These are phyloP conservation scores for Acanthisitta chloris DNA, from an alignment of 2,113 vertebrate species.

Conservation along the genomic window DNA sequence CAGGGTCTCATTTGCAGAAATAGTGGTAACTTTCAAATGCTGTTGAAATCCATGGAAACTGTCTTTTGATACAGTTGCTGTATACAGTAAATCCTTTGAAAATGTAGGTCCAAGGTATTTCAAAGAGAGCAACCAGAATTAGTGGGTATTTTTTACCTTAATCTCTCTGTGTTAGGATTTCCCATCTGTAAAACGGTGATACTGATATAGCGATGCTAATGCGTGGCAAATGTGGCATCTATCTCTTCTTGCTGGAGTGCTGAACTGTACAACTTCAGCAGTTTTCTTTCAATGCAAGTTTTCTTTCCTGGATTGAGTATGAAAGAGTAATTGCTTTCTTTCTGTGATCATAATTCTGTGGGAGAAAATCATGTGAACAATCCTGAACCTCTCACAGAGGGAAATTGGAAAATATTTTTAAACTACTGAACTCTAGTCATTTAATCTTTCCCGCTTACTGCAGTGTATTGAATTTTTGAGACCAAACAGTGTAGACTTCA, in stretches of 20 bases:
- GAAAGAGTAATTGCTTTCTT: constrained; percentile 37
- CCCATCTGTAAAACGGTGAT: neutral
- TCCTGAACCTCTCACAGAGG: neutral
- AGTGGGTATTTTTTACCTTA: neutral
- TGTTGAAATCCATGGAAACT: neutral
- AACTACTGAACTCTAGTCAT: constrained; percentile 20
- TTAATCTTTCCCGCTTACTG: constrained; percentile 37
- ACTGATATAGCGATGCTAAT: neutral
- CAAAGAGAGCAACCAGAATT: neutral
- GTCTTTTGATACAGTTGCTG: neutral
- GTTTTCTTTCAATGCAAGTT: neutral
- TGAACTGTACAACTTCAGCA: neutral
- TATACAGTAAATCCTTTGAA: neutral
- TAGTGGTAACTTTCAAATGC: neutral
- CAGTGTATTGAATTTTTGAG: constrained; percentile 32
- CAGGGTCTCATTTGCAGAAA: neutral
- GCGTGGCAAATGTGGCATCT: neutral
- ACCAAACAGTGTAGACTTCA: neutral
- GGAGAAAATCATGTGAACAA: constrained; percentile 24
- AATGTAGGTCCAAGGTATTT: neutral
- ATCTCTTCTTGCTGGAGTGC: neutral
- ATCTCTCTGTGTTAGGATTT: neutral
- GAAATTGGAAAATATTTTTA: constrained; percentile 52
- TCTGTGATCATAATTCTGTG: neutral
- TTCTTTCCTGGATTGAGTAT: neutral